Conservation (phyloP, 2,797 vertebrate genomes). For the Decapterus maruadsi region DNA sequence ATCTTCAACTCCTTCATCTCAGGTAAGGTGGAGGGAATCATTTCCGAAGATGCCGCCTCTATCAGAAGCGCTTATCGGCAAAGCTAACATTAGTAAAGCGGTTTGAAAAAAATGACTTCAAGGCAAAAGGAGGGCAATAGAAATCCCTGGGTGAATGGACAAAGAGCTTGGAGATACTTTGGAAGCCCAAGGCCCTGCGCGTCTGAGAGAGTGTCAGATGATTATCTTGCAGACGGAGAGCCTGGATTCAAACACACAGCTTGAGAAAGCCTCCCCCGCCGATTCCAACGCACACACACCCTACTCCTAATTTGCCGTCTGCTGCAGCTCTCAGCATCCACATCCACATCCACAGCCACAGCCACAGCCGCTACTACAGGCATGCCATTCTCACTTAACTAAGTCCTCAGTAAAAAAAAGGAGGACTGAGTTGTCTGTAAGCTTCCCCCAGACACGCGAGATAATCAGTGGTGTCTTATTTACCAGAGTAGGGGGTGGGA, state of each 20-base stretch:
- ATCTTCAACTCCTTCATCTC: constrained; percentile 73
- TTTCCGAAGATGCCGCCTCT: constrained; percentile 72
- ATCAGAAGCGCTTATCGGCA: constrained; percentile 80
- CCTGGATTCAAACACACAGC: constrained; percentile 61
- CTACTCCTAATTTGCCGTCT: constrained; percentile 49
- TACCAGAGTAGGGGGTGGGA: constrained; percentile 47
- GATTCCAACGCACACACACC: constrained; percentile 13
- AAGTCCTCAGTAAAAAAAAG: constrained; percentile 40
- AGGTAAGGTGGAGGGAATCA: constrained; percentile 49
- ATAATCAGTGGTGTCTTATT: constrained; percentile 66
- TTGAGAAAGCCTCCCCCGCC: constrained; percentile 48
- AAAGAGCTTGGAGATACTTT: constrained; percentile 43
- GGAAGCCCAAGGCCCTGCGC: constrained; percentile 46
- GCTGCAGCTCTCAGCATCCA: constrained; percentile 49
- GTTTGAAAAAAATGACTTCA: constrained; percentile 59
- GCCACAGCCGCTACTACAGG: constrained; percentile 19
- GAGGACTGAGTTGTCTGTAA: constrained; percentile 40
- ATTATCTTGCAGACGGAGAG: constrained; percentile 75
- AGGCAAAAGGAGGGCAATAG: constrained; percentile 55
- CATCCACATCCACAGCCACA: constrained; percentile 4
- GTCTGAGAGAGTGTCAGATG: constrained; percentile 70
- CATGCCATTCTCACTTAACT: constrained; percentile 65
- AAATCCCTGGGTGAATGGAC: constrained; percentile 59
- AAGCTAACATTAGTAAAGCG: constrained; percentile 81
- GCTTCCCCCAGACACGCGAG: constrained; percentile 48